Conservation (phyloP, 2,888 invertebrate genomes). For the Eupithecia inturbata region DNA sequence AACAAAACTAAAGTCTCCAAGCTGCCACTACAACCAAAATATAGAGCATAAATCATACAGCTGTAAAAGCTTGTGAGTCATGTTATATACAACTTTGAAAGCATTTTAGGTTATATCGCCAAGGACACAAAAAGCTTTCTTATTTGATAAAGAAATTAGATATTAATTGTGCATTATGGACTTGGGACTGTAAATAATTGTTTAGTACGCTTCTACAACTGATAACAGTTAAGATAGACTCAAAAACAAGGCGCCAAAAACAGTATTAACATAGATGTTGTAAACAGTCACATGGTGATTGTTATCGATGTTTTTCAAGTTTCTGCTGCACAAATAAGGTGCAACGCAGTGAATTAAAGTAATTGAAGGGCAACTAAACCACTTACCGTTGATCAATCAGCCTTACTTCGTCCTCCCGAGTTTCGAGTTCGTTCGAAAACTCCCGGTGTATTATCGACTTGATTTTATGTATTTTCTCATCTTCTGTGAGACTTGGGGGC, state of each 20-base stretch:
- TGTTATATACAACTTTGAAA: background rate
- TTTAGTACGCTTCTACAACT: background rate
- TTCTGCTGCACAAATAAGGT: background rate
- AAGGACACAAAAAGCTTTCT: background rate
- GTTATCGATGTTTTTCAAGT: slow-evolving; percentile 1
- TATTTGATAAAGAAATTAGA: background rate
- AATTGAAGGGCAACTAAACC: slow-evolving; percentile 38
- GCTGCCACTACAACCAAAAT: background rate
- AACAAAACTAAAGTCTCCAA: background rate
- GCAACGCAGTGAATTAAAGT: background rate
- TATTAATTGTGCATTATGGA: background rate
- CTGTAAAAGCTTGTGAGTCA: background rate
- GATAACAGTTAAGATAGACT: background rate
- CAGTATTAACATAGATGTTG: slow-evolving; percentile 18
- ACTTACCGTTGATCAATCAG: slow-evolving; percentile 87
- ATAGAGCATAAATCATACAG: background rate
- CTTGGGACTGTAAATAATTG: background rate
- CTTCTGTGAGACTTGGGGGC: slow-evolving; percentile 57
- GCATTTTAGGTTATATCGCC: slow-evolving; percentile 29
- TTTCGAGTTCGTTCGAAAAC: slow-evolving; percentile 88
- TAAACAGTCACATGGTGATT: slow-evolving; percentile 38
- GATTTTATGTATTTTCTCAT: slow-evolving; percentile 79
- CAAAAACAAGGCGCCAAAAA: slow-evolving; percentile 34
- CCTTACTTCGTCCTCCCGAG: slow-evolving; percentile 88
- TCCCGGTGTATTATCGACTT: slow-evolving; percentile 87